A percentile compares a stretch with the other conserved stretches of the same genome.
Conservation (phyloP, 1,140 invertebrate genomes). For the Harpegnathos saltator region DNA sequence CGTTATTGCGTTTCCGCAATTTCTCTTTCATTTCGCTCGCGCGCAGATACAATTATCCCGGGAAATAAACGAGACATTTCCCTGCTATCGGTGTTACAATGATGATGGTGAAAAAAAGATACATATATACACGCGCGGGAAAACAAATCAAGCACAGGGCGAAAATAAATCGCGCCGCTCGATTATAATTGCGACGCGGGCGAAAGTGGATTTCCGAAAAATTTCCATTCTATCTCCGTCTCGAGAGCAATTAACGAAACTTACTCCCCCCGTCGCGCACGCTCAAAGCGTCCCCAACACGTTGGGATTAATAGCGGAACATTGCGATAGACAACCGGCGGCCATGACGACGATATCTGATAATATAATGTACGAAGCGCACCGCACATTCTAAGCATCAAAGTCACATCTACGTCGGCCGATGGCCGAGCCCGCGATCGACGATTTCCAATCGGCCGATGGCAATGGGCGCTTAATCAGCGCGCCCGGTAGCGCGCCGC, state of each 20-base stretch:
- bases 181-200: not conserved
- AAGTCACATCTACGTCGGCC: not conserved
- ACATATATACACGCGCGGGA: too few relatives aligned
- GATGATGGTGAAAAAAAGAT: not conserved
- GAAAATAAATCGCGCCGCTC: not conserved
- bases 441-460: constrained; percentile 45
- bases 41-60: not conserved
- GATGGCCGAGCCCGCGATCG: not conserved
- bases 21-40: not conserved
- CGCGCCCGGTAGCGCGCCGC: constrained; percentile 9
- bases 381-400: not conserved
- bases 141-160: not conserved
- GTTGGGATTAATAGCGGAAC: too few relatives aligned
- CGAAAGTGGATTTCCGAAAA: too few relatives aligned
- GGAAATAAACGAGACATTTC: not conserved
- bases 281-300: too few relatives aligned
- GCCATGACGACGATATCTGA: not conserved
- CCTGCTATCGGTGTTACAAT: not conserved
- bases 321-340: too few relatives aligned
- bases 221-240: too few relatives aligned
- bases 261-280: too few relatives aligned
- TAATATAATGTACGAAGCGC: not conserved
- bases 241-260: too few relatives aligned
- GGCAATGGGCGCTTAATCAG: constrained; percentile 39
- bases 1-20: constrained; percentile 16